These are phyloP conservation scores for Rhopalosiphum maidis DNA, from an alignment of 1,140 invertebrate species.

Conservation along the genomic window DNA sequence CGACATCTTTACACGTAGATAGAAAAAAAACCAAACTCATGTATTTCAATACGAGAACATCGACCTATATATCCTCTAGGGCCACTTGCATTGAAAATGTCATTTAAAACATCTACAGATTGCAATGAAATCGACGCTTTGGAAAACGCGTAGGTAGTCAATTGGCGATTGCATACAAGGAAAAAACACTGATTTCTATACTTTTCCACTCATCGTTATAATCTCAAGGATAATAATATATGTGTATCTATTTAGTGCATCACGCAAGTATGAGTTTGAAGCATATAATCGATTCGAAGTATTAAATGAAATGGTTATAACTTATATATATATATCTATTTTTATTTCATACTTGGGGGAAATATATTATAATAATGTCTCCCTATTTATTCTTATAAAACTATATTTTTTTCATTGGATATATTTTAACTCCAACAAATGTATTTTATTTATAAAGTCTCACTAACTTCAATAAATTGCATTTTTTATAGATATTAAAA, in stretches of 20 bases:
- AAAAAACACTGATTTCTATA: neutral
- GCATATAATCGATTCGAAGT: neutral
- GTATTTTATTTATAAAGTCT: neutral
- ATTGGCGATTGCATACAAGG: neutral
- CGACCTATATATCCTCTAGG: neutral
- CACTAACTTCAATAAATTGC: neutral
- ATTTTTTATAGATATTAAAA: neutral
- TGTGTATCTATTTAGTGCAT: conserved; percentile 9
- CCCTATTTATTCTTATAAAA: neutral
- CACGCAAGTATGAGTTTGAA: neutral
- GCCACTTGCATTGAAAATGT: neutral
- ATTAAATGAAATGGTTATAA: neutral
- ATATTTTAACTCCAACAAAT: neutral
- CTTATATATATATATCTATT: neutral
- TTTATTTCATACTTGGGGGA: neutral
- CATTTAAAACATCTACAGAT: neutral
- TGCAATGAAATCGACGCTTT: neutral
- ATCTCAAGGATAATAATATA: neutral
- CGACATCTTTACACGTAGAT: neutral
- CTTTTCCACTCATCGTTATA: neutral
- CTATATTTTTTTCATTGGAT: neutral
- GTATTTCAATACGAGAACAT: neutral
- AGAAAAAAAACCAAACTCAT: neutral
- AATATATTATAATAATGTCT: neutral
- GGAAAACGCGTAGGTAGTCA: neutral